Evolutionary conservation across 2,797 vertebrate genomes (phyloP).

Genomic region (Acrossocheilus wenchowensis): DNA sequence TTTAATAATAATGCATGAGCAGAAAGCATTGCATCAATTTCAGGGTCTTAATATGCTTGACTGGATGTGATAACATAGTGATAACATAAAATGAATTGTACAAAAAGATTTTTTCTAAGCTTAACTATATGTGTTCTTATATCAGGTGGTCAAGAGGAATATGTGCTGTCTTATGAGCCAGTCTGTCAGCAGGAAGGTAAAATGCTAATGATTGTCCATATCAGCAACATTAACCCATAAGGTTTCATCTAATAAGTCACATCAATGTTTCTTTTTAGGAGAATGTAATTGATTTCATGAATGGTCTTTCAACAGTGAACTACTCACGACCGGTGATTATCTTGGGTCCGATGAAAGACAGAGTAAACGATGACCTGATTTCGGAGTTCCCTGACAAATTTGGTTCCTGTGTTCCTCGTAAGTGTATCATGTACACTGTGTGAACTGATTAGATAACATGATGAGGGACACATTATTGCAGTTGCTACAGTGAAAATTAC

Average conservation of each 20-base stretch:
- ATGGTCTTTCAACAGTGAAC: constrained; percentile 78
- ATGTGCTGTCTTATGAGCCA: constrained; percentile 93
- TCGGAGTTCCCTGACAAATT: constrained; percentile 98
- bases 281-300: background rate
- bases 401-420: constrained; percentile 97
- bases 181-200: constrained; percentile 96
- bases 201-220: constrained; percentile 49
- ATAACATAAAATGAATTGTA: background rate
- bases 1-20: constrained; percentile 18
- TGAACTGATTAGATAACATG: background rate
- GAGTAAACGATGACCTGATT: constrained; percentile 97
- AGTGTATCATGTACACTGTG: constrained; percentile 67
- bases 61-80: background rate
- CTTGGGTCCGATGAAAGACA: constrained; percentile 97
- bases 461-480: too few relatives aligned
- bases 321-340: constrained; percentile 96
- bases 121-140: constrained; percentile 6
- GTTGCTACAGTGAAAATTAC: background rate
- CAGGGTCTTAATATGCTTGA: constrained; percentile 5
- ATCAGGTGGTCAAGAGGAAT: constrained; percentile 94
- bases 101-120: background rate
- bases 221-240: background rate
- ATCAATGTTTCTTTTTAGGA: background rate
- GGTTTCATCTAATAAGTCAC: background rate
- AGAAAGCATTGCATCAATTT: constrained; percentile 9